A percentile compares a stretch with the other conserved stretches of the same genome.
phyloP scores from a whole-genome alignment of 2,113 vertebrate species.

The Lutjanus erythropterus region DNA sequence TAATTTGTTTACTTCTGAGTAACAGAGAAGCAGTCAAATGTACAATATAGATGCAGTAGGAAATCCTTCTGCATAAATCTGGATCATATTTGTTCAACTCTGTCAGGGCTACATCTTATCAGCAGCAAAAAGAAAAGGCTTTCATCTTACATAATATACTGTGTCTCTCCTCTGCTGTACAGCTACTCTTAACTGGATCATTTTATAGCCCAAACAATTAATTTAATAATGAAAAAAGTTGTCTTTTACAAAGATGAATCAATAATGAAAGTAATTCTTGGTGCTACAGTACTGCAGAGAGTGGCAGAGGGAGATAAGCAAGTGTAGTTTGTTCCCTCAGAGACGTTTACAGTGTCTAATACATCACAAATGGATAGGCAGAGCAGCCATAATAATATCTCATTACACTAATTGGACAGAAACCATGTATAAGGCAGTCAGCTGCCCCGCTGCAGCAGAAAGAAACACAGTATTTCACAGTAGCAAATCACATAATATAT shows the following conservation, averaged over 20 bases:
- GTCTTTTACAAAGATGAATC: not conserved
- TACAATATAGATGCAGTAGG: not conserved
- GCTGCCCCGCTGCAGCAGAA: not conserved
- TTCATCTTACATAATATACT: not conserved
- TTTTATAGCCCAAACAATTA: not conserved
- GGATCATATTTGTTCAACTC: not conserved
- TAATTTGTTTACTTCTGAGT: not conserved
- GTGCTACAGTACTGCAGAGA: not conserved
- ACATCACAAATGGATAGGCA: conserved; percentile 19
- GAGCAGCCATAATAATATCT: conserved; percentile 38
- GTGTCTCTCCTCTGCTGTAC: not conserved
- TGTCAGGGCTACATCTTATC: not conserved
- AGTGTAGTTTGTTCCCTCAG: conserved; percentile 11
- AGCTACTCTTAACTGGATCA: not conserved
- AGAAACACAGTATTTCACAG: conserved; percentile 35
- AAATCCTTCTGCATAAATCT: not conserved
- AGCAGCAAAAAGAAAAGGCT: not conserved
- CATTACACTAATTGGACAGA: conserved; percentile 40
- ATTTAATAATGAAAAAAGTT: not conserved
- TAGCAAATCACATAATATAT: conserved; percentile 6
- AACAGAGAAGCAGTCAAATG: not conserved
- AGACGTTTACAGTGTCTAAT: conserved; percentile 23
- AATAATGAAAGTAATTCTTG: not conserved
- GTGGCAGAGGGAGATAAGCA: conserved; percentile 1
- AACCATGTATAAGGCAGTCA: not conserved